These are phyloP conservation scores for Oriolus oriolus DNA, from an alignment of 2,113 vertebrate genomes.

Conservation along the genomic window DNA sequence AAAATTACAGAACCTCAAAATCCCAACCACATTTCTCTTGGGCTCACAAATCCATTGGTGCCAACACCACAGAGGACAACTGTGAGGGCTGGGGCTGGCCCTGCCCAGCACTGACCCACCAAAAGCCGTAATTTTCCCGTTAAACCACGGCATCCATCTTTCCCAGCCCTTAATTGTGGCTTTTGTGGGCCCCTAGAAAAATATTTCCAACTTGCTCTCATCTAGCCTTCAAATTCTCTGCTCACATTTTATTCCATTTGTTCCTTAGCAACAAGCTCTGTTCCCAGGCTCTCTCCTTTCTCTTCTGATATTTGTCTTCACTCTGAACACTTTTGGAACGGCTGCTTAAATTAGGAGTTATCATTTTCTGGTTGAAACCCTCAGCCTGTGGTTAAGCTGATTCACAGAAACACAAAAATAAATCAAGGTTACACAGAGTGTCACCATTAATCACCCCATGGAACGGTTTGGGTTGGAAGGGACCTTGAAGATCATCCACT, in stretches of 20 bases:
- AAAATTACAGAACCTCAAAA: neutral
- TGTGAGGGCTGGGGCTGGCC: neutral
- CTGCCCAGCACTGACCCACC: neutral
- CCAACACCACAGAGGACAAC: neutral
- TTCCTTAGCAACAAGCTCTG: slow-evolving; percentile 23
- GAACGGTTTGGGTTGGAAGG: neutral
- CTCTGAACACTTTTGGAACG: neutral
- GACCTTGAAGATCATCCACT: neutral
- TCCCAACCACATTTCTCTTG: neutral
- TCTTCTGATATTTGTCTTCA: neutral
- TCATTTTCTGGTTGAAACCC: neutral
- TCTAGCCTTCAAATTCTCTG: neutral
- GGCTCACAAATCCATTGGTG: neutral
- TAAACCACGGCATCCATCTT: neutral
- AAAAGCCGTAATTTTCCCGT: neutral
- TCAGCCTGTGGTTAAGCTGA: neutral
- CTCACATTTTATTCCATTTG: neutral
- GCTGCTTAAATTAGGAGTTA: neutral
- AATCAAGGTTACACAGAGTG: neutral
- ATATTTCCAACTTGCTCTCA: neutral
- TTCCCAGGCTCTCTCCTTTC: slow-evolving; percentile 18
- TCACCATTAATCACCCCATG: neutral
- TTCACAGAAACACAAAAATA: neutral
- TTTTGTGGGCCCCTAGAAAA: slow-evolving; percentile 19
- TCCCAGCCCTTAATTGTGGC: neutral